Evolutionary conservation across 2,888 invertebrate species (phyloP), one percentile per base, ranked within the genome.

Genomic region (Polymixis lichenea): DNA sequence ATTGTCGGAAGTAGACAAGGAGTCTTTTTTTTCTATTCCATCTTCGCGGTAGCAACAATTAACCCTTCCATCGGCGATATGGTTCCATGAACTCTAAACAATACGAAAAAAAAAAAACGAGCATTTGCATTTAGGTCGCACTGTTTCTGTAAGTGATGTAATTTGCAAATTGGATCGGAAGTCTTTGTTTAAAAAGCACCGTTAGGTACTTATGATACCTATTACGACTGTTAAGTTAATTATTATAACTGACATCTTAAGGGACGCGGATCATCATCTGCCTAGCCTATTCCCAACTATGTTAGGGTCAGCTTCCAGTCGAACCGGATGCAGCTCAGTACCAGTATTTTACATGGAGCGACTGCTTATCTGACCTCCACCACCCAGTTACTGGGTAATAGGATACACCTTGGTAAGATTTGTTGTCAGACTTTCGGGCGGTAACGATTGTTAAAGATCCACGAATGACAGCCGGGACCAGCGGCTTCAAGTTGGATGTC

Each of bases 61-160:
- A 87, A 82, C 79, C 73, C 82, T 69, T 78, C 79, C 77, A 77
- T 79, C 72, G 67, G 69, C 78, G 82, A 87, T 87, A 82, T 86
- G 84, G 81, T 86, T 86, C 84, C 75, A 80, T 87, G 86, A 84
- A 84, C 80, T 55, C 73, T 22, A 69, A 72, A 78, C 69, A 79
- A 80, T 70, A 75, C 72, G 25, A n/a, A 38, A 64, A 66, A 78
- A 86, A 86, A 86, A 86, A 81, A 82, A 66, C 58, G 19, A 61
- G 58, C n/a, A 62, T 78, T 72, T 78, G 60, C 64, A 80, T 85
- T 71, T 79, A 65, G 75, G 75, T 80, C 76, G 72, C 72, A 77
- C 74, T 65, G 73, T 82, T 83, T 75, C 77, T 77, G 68, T 81
- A 82, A 86, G 83, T 82, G 69, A 64, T 78, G 82, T 82, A 83